Conservation (phyloP, 1,140 invertebrate genomes). For the Mylabris phalerata region DNA sequence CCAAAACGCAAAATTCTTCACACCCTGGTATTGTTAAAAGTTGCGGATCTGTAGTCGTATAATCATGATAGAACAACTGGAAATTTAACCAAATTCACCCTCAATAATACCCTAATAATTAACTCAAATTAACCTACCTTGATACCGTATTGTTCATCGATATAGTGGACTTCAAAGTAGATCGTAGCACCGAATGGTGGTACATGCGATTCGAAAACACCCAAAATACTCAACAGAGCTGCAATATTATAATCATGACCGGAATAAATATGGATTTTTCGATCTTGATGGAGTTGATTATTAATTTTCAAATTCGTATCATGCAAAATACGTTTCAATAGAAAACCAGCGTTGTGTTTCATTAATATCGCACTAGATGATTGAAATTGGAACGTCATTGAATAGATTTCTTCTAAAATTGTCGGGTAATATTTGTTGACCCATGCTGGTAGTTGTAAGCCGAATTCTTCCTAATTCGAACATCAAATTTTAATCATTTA, state of each 20-base stretch:
- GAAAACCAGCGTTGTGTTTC: conserved; percentile 17
- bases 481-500: neutral
- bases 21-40: conserved; percentile 15
- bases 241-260: conserved; percentile 27
- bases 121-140: conserved; percentile 15
- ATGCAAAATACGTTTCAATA: conserved; percentile 12
- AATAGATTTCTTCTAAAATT: conserved; percentile 11
- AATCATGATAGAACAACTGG: conserved; percentile 17
- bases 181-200: conserved; percentile 28
- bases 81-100: conserved; percentile 9
- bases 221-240: conserved; percentile 18
- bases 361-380: conserved; percentile 16
- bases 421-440: conserved; percentile 9
- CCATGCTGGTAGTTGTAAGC: conserved; percentile 23
- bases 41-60: neutral
- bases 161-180: conserved; percentile 26
- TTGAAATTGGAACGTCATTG: conserved; percentile 16
- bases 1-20: conserved; percentile 9
- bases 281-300: neutral
- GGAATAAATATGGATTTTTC: conserved; percentile 23
- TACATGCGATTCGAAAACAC: conserved; percentile 19
- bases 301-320: conserved; percentile 8
- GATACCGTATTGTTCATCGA: conserved; percentile 20
- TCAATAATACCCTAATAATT: neutral
- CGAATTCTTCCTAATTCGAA: conserved; percentile 19